phyloP scores from a whole-genome alignment of 2,888 invertebrate genomes.

The Stratiomys singularior region DNA sequence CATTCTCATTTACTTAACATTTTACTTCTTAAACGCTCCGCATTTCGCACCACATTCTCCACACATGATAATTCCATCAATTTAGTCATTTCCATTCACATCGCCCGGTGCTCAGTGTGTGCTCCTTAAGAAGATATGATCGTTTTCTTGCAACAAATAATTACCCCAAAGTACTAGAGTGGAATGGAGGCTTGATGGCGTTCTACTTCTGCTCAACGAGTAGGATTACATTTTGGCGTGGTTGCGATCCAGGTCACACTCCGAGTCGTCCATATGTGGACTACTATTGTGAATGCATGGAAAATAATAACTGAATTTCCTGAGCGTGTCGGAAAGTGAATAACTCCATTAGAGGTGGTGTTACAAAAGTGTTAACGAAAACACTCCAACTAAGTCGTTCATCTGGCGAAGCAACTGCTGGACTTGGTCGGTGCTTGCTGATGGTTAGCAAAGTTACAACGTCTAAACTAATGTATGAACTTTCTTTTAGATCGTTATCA shows the following conservation, averaged over 20 bases:
- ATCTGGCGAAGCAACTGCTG: too few species aligned
- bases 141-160: not conserved
- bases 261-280: too few species aligned
- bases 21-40: not conserved
- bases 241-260: not conserved
- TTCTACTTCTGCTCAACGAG: not conserved
- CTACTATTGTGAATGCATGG: not conserved
- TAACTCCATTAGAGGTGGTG: slow-evolving; percentile 1
- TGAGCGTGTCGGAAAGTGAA: not conserved
- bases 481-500: slow-evolving; percentile 15
- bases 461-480: not conserved
- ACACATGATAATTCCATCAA: not conserved
- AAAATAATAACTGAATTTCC: slow-evolving; percentile 1
- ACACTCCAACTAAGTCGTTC: not conserved
- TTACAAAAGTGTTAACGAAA: slow-evolving; percentile 2
- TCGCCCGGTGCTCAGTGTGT: not conserved
- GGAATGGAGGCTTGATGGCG: not conserved
- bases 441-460: not conserved
- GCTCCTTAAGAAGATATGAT: not conserved
- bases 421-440: not conserved
- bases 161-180: not conserved
- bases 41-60: not conserved
- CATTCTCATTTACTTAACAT: not conserved
- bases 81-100: not conserved
- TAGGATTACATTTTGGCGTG: not conserved